Conservation (phyloP, 2,797 vertebrate species). For the Macropodus opercularis region DNA sequence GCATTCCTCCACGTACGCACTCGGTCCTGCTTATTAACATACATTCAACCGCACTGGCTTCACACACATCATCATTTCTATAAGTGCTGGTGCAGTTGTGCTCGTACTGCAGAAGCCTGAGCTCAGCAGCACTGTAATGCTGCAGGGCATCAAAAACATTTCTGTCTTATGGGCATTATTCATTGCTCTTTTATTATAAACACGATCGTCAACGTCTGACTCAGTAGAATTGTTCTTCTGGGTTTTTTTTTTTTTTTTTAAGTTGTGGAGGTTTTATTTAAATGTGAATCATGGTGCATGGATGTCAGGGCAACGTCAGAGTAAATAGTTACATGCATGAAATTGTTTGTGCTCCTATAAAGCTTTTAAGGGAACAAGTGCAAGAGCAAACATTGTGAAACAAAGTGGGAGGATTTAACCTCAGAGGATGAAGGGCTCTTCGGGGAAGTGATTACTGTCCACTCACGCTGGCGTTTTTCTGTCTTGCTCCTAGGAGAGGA, state of each 20-base stretch:
- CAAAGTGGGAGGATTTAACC: too few relatives aligned
- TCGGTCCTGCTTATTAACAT: constrained; percentile 52
- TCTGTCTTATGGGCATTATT: constrained; percentile 27
- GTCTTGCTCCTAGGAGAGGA: constrained; percentile 81
- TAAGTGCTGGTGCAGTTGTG: constrained; percentile 26
- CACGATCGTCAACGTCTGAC: constrained; percentile 23
- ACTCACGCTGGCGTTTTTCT: neutral
- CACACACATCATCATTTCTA: constrained; percentile 59
- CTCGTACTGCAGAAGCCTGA: constrained; percentile 58
- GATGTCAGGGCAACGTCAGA: too few relatives aligned
- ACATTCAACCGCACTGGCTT: constrained; percentile 53
- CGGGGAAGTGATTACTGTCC: neutral
- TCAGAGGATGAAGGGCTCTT: too few relatives aligned
- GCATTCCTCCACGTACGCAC: constrained; percentile 25
- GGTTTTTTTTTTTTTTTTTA: too few relatives aligned
- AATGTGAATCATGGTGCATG: too few relatives aligned
- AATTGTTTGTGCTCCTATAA: too few relatives aligned
- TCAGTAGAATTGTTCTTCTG: constrained; percentile 16
- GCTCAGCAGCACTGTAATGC: constrained; percentile 56
- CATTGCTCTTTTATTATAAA: constrained; percentile 24
- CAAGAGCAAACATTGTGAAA: too few relatives aligned
- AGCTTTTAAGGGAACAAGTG: too few relatives aligned
- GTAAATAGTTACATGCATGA: neutral
- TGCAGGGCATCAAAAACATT: constrained; percentile 39
- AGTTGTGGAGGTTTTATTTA: constrained; percentile 2